Evolutionary conservation across 1,140 invertebrate genomes (phyloP).

Genomic region (Caenorhabditis tropicalis): DNA sequence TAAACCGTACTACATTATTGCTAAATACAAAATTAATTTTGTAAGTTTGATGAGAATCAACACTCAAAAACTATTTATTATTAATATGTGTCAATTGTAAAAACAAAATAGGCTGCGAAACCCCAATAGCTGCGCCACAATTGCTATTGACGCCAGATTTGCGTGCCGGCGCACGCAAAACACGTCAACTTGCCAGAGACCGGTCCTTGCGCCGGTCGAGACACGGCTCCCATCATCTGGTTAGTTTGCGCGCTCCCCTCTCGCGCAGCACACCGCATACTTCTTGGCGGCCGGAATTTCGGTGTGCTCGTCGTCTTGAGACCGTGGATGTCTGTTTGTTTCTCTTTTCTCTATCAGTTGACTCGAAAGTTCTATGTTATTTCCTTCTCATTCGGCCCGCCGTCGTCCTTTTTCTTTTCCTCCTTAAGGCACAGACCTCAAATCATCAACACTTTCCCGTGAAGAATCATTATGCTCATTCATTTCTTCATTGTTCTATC

Average conservation of each 20-base stretch:
- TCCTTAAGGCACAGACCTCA: not conserved
- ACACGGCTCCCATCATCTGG: conserved; percentile 36
- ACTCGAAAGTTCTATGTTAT: conserved; percentile 41
- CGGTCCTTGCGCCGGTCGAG: conserved; percentile 30
- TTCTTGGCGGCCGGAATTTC: conserved; percentile 25
- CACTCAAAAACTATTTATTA: too few species aligned
- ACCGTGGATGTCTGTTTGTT: conserved; percentile 16
- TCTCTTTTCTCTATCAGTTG: conserved; percentile 31
- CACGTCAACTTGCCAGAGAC: conserved; percentile 35
- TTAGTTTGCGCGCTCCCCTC: not conserved
- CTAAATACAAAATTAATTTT: not conserved
- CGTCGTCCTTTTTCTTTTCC: not conserved
- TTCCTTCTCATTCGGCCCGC: not conserved
- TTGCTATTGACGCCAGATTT: not conserved
- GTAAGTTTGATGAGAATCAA: too few species aligned
- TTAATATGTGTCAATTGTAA: too few species aligned
- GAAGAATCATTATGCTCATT: conserved; percentile 32
- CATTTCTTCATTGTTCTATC: conserved; percentile 36
- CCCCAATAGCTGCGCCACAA: not conserved
- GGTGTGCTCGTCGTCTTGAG: conserved; percentile 1
- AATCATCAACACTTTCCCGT: not conserved
- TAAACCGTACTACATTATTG: not conserved
- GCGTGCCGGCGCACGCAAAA: conserved; percentile 3
- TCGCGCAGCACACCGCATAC: conserved; percentile 32
- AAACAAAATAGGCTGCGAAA: not conserved